Percentiles rank a stretch among this genome's conserved stretches.
phyloP scores from a whole-genome alignment of 2,888 invertebrate genomes.

The Limnephilus marmoratus region DNA sequence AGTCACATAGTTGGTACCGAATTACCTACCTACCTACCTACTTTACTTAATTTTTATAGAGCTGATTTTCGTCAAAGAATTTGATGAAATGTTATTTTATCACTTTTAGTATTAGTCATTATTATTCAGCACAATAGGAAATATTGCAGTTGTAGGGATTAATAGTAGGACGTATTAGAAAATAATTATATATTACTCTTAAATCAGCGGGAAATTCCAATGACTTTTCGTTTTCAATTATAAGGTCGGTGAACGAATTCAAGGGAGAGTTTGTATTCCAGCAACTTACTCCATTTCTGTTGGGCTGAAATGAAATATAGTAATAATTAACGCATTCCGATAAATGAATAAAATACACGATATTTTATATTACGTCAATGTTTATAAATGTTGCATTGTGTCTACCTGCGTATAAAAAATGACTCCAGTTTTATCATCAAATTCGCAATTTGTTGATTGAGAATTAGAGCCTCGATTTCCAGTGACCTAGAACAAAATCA shows the following conservation, averaged over 20 bases:
- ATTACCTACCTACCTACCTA: too few relatives aligned
- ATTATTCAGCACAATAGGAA: too few relatives aligned
- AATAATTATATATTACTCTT: constrained; percentile 73
- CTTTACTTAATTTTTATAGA: too few relatives aligned
- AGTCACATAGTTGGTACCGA: too few relatives aligned
- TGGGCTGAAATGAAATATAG: constrained; percentile 75
- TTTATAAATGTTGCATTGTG: constrained; percentile 13
- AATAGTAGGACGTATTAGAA: not conserved
- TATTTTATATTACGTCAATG: not conserved
- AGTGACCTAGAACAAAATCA: constrained; percentile 69
- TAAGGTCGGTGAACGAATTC: constrained; percentile 80
- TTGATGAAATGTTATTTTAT: too few relatives aligned
- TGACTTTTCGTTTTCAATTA: constrained; percentile 82
- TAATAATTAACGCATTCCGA: not conserved
- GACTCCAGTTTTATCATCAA: constrained; percentile 82
- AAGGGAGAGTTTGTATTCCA: constrained; percentile 86
- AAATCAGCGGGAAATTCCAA: constrained; percentile 88
- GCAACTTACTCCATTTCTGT: constrained; percentile 87
- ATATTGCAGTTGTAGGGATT: too few relatives aligned
- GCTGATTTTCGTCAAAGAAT: too few relatives aligned
- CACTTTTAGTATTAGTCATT: too few relatives aligned
- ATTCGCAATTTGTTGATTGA: constrained; percentile 85
- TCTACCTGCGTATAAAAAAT: constrained; percentile 85
- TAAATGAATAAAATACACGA: not conserved
- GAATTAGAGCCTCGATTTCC: constrained; percentile 83